A percentile compares a stretch with the other conserved stretches of the same genome.
phyloP scores from a whole-genome alignment of 2,797 vertebrate genomes.

The Eremophila alpestris region DNA sequence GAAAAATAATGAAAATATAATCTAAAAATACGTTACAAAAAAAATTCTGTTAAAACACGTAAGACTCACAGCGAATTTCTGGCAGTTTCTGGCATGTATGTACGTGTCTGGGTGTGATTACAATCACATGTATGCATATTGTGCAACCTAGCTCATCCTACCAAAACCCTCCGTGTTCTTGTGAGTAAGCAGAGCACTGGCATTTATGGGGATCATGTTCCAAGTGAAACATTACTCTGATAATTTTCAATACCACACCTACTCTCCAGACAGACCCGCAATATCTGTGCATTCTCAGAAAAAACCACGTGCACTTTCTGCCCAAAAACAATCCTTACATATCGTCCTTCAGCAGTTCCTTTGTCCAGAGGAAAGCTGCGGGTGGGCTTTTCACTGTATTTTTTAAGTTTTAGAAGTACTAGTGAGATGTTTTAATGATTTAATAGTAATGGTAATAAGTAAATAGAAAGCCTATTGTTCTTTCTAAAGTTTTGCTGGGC shows the following conservation, averaged over 20 bases:
- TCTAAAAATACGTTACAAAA: not conserved
- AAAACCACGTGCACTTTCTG: not conserved
- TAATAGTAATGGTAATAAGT: not conserved
- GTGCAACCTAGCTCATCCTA: conserved; percentile 26
- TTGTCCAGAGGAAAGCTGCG: not conserved
- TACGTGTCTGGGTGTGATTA: conserved; percentile 39
- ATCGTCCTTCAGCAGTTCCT: not conserved
- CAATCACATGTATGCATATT: conserved; percentile 37
- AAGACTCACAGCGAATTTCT: not conserved
- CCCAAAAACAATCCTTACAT: not conserved
- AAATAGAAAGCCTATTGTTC: not conserved
- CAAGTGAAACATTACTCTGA: conserved; percentile 38
- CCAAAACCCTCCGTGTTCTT: not conserved
- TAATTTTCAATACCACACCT: conserved; percentile 40
- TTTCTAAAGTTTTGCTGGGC: not conserved
- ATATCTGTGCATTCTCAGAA: not conserved
- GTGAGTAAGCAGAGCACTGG: conserved; percentile 42
- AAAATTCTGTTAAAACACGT: not conserved
- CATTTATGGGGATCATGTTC: conserved; percentile 32
- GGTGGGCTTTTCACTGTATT: not conserved
- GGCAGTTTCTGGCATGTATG: conserved; percentile 34
- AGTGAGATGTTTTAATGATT: not conserved
- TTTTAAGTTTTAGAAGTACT: not conserved
- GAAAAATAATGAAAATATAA: not conserved
- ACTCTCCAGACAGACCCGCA: not conserved